Percentiles rank a stretch among this genome's conserved stretches.
These are phyloP conservation scores for Tragelaphus scriptus DNA, from an alignment of 2,113 vertebrate genomes.

Conservation along the genomic window DNA sequence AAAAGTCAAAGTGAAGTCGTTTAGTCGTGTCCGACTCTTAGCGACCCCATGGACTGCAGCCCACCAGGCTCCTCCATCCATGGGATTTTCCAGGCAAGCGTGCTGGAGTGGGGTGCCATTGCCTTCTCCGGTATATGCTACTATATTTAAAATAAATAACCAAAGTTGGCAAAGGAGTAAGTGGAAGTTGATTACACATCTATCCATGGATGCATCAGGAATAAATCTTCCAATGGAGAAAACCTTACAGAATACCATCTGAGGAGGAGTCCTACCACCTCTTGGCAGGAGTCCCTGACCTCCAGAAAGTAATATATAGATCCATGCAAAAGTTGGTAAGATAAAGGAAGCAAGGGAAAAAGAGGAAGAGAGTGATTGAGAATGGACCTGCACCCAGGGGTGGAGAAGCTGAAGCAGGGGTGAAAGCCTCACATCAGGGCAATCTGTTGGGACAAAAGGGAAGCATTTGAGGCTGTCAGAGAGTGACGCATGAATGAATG, in stretches of 20 bases:
- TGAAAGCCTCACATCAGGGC: neutral
- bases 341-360: neutral
- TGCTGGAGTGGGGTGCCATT: too few relatives aligned
- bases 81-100: too few relatives aligned
- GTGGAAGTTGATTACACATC: neutral
- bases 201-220: neutral
- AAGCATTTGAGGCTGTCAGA: neutral
- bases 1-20: too few relatives aligned
- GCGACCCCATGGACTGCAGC: too few relatives aligned
- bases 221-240: neutral
- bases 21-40: too few relatives aligned
- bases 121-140: neutral
- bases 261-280: neutral
- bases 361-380: neutral
- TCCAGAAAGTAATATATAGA: neutral
- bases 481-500: neutral
- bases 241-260: neutral
- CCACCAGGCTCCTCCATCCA: too few relatives aligned
- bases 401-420: neutral
- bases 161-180: neutral
- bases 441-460: neutral
- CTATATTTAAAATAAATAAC: neutral
- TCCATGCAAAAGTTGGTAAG: neutral
- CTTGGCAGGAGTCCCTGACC: neutral
- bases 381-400: neutral